These are phyloP conservation scores for Augochlorella aurata DNA, from an alignment of 2,888 invertebrate genomes.

Conservation along the genomic window DNA sequence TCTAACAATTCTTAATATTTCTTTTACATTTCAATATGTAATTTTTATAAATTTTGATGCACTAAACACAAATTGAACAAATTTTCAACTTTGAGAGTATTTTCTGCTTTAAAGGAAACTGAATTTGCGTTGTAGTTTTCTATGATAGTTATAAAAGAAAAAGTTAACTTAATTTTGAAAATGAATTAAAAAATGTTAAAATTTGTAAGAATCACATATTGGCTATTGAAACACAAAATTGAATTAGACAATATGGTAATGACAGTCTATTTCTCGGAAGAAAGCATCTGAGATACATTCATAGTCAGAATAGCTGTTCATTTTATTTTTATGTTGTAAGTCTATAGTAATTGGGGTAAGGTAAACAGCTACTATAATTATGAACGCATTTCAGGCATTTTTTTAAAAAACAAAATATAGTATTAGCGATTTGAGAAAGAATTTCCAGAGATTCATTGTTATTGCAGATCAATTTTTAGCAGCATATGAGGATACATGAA, in stretches of 20 bases:
- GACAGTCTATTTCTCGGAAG: not conserved
- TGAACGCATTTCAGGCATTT: not conserved
- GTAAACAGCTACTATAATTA: not conserved
- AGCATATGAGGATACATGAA: not conserved
- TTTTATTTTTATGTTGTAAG: not conserved
- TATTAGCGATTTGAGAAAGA: constrained; percentile 5
- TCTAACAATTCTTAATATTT: not conserved
- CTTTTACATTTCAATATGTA: not conserved
- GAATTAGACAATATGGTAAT: not conserved
- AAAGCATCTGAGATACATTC: not conserved
- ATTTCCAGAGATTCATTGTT: constrained; percentile 16
- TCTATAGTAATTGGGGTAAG: not conserved
- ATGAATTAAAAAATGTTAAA: not conserved
- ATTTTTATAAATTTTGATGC: not conserved
- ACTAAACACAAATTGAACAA: not conserved
- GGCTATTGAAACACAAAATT: not conserved
- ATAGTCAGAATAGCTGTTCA: not conserved
- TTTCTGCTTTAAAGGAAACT: too few relatives aligned
- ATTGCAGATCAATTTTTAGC: constrained; percentile 3
- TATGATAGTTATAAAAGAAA: too few relatives aligned
- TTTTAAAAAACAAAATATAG: not conserved
- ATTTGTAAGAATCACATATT: not conserved
- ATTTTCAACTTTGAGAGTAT: not conserved
- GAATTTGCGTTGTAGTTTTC: not conserved
- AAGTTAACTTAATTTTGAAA: not conserved